Conservation (phyloP, 2,113 vertebrate species). For the Galbula dea region DNA sequence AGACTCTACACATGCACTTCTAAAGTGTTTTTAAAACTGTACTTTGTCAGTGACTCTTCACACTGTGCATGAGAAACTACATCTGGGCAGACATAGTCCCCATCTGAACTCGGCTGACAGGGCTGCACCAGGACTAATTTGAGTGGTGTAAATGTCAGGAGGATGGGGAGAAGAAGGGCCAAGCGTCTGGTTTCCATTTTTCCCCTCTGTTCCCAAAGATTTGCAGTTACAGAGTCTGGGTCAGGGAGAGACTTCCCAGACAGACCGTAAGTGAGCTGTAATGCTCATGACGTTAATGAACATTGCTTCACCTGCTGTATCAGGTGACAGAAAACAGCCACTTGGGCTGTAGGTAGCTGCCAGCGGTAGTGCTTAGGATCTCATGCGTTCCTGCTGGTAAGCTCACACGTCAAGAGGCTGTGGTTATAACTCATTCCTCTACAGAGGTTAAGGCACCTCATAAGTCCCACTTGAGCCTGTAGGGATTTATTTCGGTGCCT, state of each 20-base stretch:
- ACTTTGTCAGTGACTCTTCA: no score
- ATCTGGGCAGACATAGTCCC: background rate
- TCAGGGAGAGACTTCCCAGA: background rate
- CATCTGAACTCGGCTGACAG: background rate
- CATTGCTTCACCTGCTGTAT: constrained; percentile 45
- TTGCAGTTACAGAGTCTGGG: background rate
- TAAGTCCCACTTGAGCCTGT: constrained; percentile 35
- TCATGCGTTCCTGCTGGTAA: background rate
- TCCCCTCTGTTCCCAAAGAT: background rate
- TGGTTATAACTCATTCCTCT: background rate
- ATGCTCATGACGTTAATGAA: background rate
- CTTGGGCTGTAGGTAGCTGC: background rate
- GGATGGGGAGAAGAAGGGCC: background rate
- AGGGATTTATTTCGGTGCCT: constrained; percentile 45
- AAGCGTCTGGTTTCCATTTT: background rate
- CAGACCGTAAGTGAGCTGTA: background rate
- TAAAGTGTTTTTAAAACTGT: no score
- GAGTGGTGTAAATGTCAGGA: background rate
- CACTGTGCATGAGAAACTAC: background rate
- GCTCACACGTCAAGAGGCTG: background rate
- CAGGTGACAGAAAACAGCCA: background rate
- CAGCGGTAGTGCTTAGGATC: constrained; percentile 6
- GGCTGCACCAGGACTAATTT: background rate
- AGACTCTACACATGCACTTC: rapidly evolving
- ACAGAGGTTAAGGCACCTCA: constrained; percentile 34